Evolutionary conservation across 2,113 vertebrate species (phyloP).

Genomic region (Paradoxurus hermaphroditus): DNA sequence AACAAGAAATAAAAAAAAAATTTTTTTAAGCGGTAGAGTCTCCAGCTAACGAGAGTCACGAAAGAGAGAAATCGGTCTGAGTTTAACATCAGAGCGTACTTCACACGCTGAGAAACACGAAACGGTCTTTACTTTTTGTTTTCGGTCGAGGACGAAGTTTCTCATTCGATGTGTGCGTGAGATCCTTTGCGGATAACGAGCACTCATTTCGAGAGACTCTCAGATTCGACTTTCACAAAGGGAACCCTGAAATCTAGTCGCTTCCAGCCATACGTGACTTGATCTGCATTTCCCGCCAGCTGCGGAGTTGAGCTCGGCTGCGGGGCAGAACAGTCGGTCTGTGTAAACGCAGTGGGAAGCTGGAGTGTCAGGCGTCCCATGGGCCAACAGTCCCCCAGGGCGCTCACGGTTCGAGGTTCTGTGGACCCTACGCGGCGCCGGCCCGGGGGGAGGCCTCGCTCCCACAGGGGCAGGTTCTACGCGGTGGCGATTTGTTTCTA

Average conservation of each 20-base stretch:
- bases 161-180: fast-evolving
- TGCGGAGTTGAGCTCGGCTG: too few species aligned
- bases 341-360: not conserved
- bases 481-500: not conserved
- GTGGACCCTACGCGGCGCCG: fast-evolving
- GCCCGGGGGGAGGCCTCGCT: too few species aligned
- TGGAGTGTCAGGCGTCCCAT: not conserved
- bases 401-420: not conserved
- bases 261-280: fast-evolving
- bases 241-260: fast-evolving
- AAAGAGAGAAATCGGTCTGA: fast-evolving
- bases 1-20: too few species aligned
- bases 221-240: not conserved
- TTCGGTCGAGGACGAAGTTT: fast-evolving
- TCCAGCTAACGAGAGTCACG: fast-evolving
- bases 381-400: fast-evolving
- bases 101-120: fast-evolving
- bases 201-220: not conserved
- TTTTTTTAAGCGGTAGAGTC: not conserved
- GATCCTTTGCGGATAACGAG: fast-evolving
- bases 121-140: fast-evolving
- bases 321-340: too few species aligned
- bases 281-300: too few species aligned
- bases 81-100: fast-evolving
- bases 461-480: fast-evolving